Evolutionary conservation across 2,888 invertebrate species (phyloP).

Genomic region (Rotaria macrura): DNA sequence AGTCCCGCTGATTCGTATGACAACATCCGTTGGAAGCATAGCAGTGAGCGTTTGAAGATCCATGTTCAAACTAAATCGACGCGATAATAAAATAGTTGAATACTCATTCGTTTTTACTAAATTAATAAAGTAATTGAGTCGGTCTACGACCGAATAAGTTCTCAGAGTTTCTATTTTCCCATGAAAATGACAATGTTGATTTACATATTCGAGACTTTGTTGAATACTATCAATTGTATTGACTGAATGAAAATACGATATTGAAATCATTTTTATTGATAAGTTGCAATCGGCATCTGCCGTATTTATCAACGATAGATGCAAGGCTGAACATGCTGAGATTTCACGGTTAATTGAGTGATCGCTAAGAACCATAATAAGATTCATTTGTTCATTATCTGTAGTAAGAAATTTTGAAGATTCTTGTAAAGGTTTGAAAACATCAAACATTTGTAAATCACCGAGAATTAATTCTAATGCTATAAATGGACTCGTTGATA

Average conservation of each 20-base stretch:
- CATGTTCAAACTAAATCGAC: background rate
- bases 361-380: background rate
- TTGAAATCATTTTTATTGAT: background rate
- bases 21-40: background rate
- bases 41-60: background rate
- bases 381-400: background rate
- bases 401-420: no score
- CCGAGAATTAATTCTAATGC: background rate
- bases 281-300: background rate
- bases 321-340: background rate
- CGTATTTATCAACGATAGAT: background rate
- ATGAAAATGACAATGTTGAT: background rate
- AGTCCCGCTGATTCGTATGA: background rate
- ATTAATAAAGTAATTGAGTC: no score
- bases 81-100: background rate
- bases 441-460: background rate
- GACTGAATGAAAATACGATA: background rate
- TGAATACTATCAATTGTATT: background rate
- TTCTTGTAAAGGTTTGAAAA: background rate
- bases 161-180: background rate
- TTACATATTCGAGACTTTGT: background rate
- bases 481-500: background rate
- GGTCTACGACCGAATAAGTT: no score
- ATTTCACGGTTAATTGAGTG: background rate
- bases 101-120: background rate